Base-by-base conservation (phyloP, 1,140 invertebrate genomes). In the Pogonomyrmex californicus region DNA sequence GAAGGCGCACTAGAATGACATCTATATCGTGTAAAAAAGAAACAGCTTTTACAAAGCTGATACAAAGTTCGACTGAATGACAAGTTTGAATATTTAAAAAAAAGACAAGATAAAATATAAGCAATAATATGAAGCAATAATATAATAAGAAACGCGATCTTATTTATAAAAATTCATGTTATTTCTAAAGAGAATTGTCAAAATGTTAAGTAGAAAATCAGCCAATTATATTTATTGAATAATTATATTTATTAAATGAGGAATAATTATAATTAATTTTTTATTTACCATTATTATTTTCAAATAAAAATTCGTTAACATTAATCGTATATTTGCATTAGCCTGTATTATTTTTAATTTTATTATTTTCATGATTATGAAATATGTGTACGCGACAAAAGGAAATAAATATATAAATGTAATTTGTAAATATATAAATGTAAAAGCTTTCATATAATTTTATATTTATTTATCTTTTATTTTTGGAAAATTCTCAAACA, bases 1-100 rank as follows among this genome's bases (percentile, higher is more conserved):
- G 66, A 12, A 73, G 44, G 33, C 54, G 44, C n/a, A 10, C 23
- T 6, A 36, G 30, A 85, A 79, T 68, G 36, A 58, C 60, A 86
- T 10, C 38, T 38, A 38, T 38, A 23, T 6, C 71, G 23, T 4
- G 2, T 17, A 60, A 73, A 75, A 49, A 9, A 12, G 10, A 54
- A 65, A 30, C 49, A 58, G 10, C 10, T 71, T 49, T 41, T 23
- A 23, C 23, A 23, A 23, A 23, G 23, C 0, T 9, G 47, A 1
- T 41, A 47, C 9, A 63, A 30, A 49, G 56, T 23, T 56, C 56
- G 6, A 41, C n/a, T 30, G 17, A 41, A 44, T 70, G 49, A 62
- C 4, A 12, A 23, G 23, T 23, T 65, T 44, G 9, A 58, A 66
- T 38, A n/a, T 41, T 2, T 17, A 56, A 51, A 60, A 58, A 33